These are phyloP conservation scores for Aldrovandia affinis DNA, from an alignment of 2,797 vertebrate genomes.

Conservation along the genomic window DNA sequence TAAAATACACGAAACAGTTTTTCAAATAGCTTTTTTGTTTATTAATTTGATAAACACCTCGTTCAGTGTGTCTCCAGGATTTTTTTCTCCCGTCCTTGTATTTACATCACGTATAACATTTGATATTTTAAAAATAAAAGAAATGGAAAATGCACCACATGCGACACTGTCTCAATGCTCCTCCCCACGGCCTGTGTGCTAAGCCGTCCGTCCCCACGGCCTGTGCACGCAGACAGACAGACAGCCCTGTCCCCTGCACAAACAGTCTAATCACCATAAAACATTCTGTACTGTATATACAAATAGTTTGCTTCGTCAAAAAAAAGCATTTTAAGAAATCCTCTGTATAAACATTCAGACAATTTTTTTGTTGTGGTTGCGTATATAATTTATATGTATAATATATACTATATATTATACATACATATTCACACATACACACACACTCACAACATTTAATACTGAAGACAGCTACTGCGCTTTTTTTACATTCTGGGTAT, in stretches of 20 bases:
- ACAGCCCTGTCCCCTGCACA: slow-evolving; percentile 23
- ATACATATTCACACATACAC: slow-evolving; percentile 63
- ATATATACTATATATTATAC: slow-evolving; percentile 35
- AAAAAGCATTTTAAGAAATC: slow-evolving; percentile 71
- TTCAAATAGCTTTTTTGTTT: slow-evolving; percentile 60
- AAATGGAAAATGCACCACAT: slow-evolving; percentile 61
- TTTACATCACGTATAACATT: slow-evolving; percentile 38
- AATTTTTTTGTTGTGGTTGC: slow-evolving; percentile 38
- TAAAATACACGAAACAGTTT: slow-evolving; percentile 39
- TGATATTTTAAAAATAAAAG: slow-evolving; percentile 55
- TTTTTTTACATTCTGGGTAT: slow-evolving; percentile 77
- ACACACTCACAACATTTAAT: slow-evolving; percentile 75
- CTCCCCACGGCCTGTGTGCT: slow-evolving; percentile 25
- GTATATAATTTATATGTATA: slow-evolving; percentile 36
- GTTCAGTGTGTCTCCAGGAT: slow-evolving; percentile 70
- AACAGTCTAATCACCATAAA: slow-evolving; percentile 67
- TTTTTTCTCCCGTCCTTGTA: slow-evolving; percentile 35
- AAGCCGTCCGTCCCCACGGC: slow-evolving; percentile 1
- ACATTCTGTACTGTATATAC: slow-evolving; percentile 63
- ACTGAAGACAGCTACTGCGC: slow-evolving; percentile 70
- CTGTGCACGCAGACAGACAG: slow-evolving; percentile 16
- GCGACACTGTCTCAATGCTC: slow-evolving; percentile 65
- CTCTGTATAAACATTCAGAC: slow-evolving; percentile 75
- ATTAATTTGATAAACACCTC: slow-evolving; percentile 75
- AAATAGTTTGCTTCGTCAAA: slow-evolving; percentile 55